These are phyloP conservation scores for Drosophila truncata DNA, from an alignment of 1,140 invertebrate genomes.

Conservation along the genomic window DNA sequence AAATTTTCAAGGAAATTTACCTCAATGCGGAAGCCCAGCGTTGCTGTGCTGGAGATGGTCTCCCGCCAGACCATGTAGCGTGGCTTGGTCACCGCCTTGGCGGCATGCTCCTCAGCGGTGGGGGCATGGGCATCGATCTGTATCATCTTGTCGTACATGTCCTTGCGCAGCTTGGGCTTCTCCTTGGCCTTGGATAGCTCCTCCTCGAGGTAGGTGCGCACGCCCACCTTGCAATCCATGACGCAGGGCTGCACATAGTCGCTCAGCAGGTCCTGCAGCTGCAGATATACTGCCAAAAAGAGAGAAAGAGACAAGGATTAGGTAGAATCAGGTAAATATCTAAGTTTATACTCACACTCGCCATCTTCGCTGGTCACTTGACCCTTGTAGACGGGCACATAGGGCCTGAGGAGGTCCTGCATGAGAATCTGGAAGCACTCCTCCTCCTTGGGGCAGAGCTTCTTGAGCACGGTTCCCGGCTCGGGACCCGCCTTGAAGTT, in stretches of 20 bases:
- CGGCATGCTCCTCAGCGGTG: slow-evolving; percentile 94
- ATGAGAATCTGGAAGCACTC: slow-evolving; percentile 94
- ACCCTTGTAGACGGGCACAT: slow-evolving; percentile 96
- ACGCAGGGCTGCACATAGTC: slow-evolving; percentile 96
- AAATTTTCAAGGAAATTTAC: slow-evolving; percentile 29
- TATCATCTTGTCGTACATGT: slow-evolving; percentile 99
- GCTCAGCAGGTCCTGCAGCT: slow-evolving; percentile 96
- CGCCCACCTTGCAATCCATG: slow-evolving; percentile 98
- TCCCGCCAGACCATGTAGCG: slow-evolving; percentile 99
- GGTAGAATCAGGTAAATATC: neutral
- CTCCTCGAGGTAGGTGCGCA: slow-evolving; percentile 97
- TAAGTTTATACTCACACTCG: slow-evolving; percentile 89
- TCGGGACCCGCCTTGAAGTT: slow-evolving; percentile 97
- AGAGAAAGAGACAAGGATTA: slow-evolving; percentile 10
- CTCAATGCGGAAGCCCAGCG: slow-evolving; percentile 98
- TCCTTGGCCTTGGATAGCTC: slow-evolving; percentile 97
- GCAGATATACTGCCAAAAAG: slow-evolving; percentile 88
- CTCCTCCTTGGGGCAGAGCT: slow-evolving; percentile 95
- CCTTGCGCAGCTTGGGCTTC: slow-evolving; percentile 96
- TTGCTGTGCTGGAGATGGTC: slow-evolving; percentile 97
- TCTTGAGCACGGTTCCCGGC: slow-evolving; percentile 97
- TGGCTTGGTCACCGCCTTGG: slow-evolving; percentile 97
- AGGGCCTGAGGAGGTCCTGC: slow-evolving; percentile 94
- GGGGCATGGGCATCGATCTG: slow-evolving; percentile 96
- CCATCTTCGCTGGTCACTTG: slow-evolving; percentile 91